Evolutionary conservation across 2,797 vertebrate genomes (phyloP), one percentile per base, ranked within the genome.

Genomic region (Myiotriccus ornatus): DNA sequence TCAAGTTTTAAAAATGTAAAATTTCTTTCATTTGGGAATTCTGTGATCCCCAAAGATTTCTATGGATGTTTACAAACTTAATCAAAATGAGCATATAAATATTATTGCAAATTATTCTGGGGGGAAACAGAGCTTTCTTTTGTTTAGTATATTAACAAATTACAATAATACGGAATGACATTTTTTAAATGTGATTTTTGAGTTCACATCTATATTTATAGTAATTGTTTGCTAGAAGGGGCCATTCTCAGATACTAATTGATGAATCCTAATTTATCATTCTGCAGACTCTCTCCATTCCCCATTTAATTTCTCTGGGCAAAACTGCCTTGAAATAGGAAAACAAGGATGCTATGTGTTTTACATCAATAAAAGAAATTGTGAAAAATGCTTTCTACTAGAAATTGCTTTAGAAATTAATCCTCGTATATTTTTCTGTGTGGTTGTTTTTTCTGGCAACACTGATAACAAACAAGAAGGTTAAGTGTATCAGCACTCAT

Each of bases 1-100:
- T 97, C 75, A 76, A 84, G 94, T 97, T 97, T 97, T 96, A 92
- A 97, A 97, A 97, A 97, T 96, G 94, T 92, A 95, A 77, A 93
- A 93, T 94, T 97, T 97, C 96, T 95, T 97, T 97, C 96, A 73
- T 5, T 5, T 96, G 96, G 94, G 95, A 94, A 77, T 97, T 92
- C 89, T 81, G 81, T 74, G 50, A 68, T 85, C 95, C 92, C 97
- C 23, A 22, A 44, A 81, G 93, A 94, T 94, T 90, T 87, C 93
- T 93, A 41, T 88, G 87, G 90, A 95, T 97, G 94, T 95, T 97
- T 97, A 92, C 71, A 91, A 70, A 90, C 70, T 87, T 87, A 93
- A 94, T 71, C 71, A 65, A 83, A 95, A 95, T 81, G 46, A 88
- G 47, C 46, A 85, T 92, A 83, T 87, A 92, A 81, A 80, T 93